These are phyloP conservation scores for Accipiter cooperii DNA, from an alignment of 2,113 vertebrate genomes.

Conservation along the genomic window DNA sequence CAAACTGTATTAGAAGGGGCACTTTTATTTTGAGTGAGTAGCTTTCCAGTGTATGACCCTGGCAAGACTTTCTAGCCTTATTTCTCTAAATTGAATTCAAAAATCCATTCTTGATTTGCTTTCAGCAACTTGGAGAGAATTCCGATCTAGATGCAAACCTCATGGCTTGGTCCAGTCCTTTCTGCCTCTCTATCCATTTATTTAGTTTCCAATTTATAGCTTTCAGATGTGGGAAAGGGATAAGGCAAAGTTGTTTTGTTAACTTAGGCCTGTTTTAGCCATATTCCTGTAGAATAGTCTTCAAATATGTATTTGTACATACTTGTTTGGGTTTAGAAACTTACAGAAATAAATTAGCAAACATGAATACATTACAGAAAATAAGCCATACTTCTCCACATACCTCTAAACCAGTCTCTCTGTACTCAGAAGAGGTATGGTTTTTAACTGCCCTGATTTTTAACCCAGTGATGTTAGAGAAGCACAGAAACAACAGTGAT, in stretches of 20 bases:
- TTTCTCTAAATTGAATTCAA: neutral
- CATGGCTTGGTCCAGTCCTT: neutral
- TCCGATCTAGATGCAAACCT: slow-evolving; percentile 28
- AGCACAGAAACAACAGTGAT: neutral
- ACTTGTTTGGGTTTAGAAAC: neutral
- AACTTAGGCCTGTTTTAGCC: neutral
- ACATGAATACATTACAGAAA: neutral
- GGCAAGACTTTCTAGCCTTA: neutral
- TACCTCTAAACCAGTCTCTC: neutral
- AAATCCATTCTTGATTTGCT: neutral
- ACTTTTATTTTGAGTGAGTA: neutral
- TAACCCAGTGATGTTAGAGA: neutral
- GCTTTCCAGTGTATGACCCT: neutral
- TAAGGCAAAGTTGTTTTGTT: neutral
- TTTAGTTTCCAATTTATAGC: neutral
- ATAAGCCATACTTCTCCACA: neutral
- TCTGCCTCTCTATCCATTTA: neutral
- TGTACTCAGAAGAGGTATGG: neutral
- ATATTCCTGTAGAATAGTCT: neutral
- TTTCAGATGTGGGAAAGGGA: neutral
- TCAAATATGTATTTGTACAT: neutral
- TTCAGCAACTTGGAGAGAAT: neutral
- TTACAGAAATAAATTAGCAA: neutral
- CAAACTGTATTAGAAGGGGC: neutral
- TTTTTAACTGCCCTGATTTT: neutral